A percentile compares a stretch with the other conserved stretches of the same genome.
Evolutionary conservation across 1,140 invertebrate species (phyloP).

Genomic region (Muscidifurax raptorellus): DNA sequence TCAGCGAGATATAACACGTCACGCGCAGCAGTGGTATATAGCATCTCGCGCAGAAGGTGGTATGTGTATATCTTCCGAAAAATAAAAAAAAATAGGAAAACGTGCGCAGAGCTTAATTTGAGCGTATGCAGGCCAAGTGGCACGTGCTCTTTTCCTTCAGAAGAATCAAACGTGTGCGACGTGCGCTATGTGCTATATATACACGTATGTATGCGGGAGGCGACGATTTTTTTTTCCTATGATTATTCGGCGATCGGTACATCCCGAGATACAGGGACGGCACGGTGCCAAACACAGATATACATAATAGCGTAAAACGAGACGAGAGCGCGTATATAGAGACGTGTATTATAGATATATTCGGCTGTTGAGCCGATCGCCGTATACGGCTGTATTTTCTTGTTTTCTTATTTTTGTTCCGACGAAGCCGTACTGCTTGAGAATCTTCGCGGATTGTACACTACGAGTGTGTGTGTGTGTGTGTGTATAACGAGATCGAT

Average conservation of each 20-base stretch:
- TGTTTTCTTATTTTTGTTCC: not conserved
- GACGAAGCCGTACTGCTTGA: not conserved
- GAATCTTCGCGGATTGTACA: not conserved
- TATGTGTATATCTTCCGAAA: not conserved
- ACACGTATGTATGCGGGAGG: not conserved
- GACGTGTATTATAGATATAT: no score
- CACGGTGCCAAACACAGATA: constrained; percentile 68
- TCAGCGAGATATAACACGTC: not conserved
- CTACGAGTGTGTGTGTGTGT: not conserved
- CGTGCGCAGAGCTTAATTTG: not conserved
- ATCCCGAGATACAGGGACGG: constrained; percentile 39
- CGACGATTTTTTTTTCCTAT: not conserved
- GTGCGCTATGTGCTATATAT: not conserved
- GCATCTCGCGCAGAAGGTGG: no score
- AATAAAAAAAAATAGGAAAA: not conserved
- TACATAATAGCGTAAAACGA: constrained; percentile 22
- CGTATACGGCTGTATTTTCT: not conserved
- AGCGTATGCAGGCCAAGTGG: not conserved
- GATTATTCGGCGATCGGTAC: not conserved
- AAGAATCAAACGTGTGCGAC: not conserved
- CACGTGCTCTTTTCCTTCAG: not conserved
- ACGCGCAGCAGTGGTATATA: no score
- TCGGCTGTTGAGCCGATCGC: not conserved
- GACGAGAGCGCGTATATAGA: no score
- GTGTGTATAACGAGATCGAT: constrained; percentile 3